These are phyloP conservation scores for Drosophila anceps DNA, from an alignment of 2,888 invertebrate genomes.

Conservation along the genomic window DNA sequence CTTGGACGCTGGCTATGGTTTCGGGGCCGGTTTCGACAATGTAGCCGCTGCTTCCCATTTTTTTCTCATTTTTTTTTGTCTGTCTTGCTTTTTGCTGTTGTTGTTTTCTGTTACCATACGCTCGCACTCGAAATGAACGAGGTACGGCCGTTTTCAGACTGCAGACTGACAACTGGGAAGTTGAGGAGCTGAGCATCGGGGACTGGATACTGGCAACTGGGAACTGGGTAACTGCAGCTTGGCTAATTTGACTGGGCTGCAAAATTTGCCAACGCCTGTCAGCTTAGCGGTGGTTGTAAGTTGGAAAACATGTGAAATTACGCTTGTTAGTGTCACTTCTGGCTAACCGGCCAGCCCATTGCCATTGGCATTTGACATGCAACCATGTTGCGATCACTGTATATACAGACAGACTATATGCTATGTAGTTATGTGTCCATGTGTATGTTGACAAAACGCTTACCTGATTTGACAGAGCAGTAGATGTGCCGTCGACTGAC, in stretches of 20 bases:
- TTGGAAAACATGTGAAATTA: conserved; percentile 83
- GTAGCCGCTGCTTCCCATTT: conserved; percentile 57
- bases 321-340: conserved; percentile 83
- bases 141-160: conserved; percentile 13
- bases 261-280: conserved; percentile 83
- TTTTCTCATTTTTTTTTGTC: conserved; percentile 4
- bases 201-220: conserved; percentile 19
- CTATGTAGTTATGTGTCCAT: not conserved
- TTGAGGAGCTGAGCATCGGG: conserved; percentile 14
- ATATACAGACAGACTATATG: not conserved
- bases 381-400: not conserved
- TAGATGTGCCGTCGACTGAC: conserved; percentile 97
- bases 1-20: conserved; percentile 23
- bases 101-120: conserved; percentile 41
- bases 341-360: conserved; percentile 66
- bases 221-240: conserved; percentile 56
- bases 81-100: conserved; percentile 3
- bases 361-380: conserved; percentile 38
- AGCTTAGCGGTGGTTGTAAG: conserved; percentile 76
- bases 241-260: conserved; percentile 68
- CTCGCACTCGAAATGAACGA: conserved; percentile 40
- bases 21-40: conserved; percentile 57
- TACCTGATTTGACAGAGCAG: conserved; percentile 99
- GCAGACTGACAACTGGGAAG: conserved; percentile 14
- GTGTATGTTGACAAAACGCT: conserved; percentile 55